A percentile compares a stretch with the other conserved stretches of the same genome.
Evolutionary conservation across 2,797 vertebrate genomes (phyloP).

Genomic region (Anas bernieri): DNA sequence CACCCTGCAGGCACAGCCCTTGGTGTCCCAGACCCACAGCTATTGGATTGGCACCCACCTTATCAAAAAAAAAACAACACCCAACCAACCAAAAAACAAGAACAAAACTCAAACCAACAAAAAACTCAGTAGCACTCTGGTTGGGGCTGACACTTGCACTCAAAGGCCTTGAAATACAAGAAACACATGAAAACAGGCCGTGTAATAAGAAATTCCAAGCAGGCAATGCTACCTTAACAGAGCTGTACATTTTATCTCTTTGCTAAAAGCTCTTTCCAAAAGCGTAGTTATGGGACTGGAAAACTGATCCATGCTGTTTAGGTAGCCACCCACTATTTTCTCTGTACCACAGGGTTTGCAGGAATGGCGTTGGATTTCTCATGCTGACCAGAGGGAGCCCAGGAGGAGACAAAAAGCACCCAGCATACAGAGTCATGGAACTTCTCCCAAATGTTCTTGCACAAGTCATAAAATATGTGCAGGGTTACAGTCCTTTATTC

Average conservation of each 20-base stretch:
- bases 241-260: neutral
- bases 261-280: neutral
- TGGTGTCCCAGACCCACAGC: too few species aligned
- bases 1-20: neutral
- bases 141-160: neutral
- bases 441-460: neutral
- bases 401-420: neutral
- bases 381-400: neutral
- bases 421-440: neutral
- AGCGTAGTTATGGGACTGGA: neutral
- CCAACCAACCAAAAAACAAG: too few species aligned
- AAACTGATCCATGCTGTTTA: neutral
- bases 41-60: neutral
- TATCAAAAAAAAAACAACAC: neutral
- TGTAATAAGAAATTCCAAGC: neutral
- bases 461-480: neutral
- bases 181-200: neutral
- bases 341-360: neutral
- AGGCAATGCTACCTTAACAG: neutral
- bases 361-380: neutral
- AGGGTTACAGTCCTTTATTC: neutral
- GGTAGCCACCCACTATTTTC: neutral
- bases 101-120: too few species aligned
- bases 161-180: neutral
- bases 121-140: neutral